These are phyloP conservation scores for Morus bassanus DNA, from an alignment of 2,797 vertebrate genomes.

Conservation along the genomic window DNA sequence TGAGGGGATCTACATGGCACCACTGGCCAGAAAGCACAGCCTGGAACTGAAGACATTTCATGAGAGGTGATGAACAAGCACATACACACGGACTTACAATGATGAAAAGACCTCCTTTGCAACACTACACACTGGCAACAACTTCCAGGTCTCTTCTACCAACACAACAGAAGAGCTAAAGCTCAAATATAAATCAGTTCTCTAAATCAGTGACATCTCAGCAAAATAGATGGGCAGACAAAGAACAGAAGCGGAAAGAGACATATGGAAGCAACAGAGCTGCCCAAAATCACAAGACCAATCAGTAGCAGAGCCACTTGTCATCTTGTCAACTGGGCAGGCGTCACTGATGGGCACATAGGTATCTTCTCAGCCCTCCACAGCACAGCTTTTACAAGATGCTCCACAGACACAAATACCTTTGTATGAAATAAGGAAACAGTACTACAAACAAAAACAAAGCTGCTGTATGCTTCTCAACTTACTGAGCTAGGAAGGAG, in stretches of 20 bases:
- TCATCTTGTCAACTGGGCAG: background rate
- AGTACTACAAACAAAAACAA: background rate
- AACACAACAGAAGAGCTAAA: background rate
- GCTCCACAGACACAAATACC: background rate
- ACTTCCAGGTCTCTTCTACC: background rate
- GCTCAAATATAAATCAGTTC: background rate
- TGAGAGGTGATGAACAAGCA: background rate
- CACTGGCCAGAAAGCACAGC: background rate
- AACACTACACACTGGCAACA: background rate
- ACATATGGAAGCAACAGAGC: background rate
- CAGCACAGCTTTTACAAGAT: background rate
- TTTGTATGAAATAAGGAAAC: background rate
- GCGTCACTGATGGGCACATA: background rate
- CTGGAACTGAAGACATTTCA: background rate
- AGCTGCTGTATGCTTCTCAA: background rate
- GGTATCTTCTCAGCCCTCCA: background rate
- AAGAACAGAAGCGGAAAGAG: background rate
- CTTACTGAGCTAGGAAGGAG: background rate
- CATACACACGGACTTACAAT: background rate
- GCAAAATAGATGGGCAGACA: background rate
- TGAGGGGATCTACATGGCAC: background rate
- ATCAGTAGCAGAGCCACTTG: background rate
- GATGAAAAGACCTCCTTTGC: background rate
- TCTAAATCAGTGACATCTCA: background rate
- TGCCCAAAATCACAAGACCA: background rate